Percentiles rank a stretch among this genome's conserved stretches.
Evolutionary conservation across 2,797 vertebrate species (phyloP).

Genomic region (Acanthis flammea): DNA sequence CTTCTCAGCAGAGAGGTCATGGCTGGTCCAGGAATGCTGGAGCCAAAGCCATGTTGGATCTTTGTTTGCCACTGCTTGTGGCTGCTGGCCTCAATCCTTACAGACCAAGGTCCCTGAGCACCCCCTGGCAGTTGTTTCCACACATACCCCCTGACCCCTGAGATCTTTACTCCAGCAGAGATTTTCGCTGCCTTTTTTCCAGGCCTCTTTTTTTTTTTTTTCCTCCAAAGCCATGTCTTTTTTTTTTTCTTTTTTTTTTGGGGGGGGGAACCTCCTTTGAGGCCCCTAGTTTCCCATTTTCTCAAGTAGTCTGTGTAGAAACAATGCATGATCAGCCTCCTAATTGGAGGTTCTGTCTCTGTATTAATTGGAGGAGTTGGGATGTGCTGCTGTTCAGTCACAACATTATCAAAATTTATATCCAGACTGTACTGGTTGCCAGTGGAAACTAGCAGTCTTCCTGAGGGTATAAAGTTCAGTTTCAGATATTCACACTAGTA

Average conservation of each 20-base stretch:
- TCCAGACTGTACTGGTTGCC: background rate
- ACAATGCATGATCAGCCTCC: background rate
- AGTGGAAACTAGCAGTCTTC: background rate
- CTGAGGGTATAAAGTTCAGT: background rate
- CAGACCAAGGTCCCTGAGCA: background rate
- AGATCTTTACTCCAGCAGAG: background rate
- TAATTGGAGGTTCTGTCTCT: background rate
- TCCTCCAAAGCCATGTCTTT: background rate
- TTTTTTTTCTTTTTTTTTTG: background rate
- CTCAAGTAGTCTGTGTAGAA: background rate
- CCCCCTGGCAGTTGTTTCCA: background rate
- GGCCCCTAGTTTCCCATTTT: background rate
- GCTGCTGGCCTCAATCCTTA: background rate
- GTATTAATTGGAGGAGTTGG: constrained; percentile 8
- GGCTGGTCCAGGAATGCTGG: background rate
- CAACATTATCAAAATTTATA: background rate
- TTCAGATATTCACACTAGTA: background rate
- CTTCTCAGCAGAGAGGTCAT: background rate
- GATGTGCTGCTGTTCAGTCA: background rate
- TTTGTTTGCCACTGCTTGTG: accelerated
- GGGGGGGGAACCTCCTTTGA: background rate
- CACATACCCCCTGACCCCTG: background rate
- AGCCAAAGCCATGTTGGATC: background rate
- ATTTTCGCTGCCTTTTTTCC: background rate
- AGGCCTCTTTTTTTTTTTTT: background rate